A percentile compares a stretch with the other conserved stretches of the same genome.
These are phyloP conservation scores for Noctilio leporinus DNA, from an alignment of 2,113 vertebrate species.

Conservation along the genomic window DNA sequence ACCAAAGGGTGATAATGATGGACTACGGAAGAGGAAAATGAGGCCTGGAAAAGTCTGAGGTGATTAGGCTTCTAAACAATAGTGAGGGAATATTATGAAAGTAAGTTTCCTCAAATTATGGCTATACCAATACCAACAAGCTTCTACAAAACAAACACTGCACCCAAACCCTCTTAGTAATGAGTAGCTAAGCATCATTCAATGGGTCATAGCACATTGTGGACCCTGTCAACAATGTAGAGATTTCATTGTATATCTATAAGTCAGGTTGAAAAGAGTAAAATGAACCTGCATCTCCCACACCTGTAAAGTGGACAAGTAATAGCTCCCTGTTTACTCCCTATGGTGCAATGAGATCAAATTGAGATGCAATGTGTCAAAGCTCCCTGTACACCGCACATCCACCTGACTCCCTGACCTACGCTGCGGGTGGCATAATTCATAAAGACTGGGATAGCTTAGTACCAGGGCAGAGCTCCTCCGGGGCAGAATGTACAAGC, in stretches of 20 bases:
- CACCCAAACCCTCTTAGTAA: neutral
- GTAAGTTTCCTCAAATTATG: neutral
- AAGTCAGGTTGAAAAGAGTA: neutral
- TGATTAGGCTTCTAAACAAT: neutral
- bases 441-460: neutral
- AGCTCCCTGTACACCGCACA: neutral
- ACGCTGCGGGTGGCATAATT: fast-evolving
- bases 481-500: neutral
- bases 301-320: neutral
- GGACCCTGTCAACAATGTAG: neutral
- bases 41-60: neutral
- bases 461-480: neutral
- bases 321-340: neutral
- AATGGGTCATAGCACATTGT: neutral
- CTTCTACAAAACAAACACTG: conserved; percentile 1
- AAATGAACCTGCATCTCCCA: neutral
- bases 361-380: neutral
- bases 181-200: neutral
- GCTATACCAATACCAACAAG: neutral
- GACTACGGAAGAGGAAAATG: neutral
- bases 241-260: neutral
- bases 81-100: neutral
- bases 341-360: neutral
- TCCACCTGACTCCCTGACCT: neutral
- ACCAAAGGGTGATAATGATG: neutral